Conservation (phyloP, 2,888 invertebrate species). For the Gari tellinella region DNA sequence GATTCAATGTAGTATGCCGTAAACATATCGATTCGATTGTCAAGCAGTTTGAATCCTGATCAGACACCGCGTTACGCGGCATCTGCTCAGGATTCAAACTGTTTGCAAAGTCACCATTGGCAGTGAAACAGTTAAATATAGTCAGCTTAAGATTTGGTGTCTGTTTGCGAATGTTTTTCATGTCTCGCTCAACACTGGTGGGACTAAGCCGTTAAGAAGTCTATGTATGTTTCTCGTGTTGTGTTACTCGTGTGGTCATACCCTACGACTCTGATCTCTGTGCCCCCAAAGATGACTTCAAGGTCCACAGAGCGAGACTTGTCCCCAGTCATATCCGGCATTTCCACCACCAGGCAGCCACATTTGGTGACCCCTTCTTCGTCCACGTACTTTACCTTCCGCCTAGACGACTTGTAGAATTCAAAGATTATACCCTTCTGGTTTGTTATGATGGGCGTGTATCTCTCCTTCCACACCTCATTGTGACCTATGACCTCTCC, state of each 20-base stretch:
- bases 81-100: too few species aligned
- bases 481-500: conserved; percentile 80
- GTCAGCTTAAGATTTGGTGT: too few species aligned
- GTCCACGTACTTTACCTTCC: conserved; percentile 76
- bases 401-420: conserved; percentile 75
- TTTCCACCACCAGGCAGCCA: conserved; percentile 78
- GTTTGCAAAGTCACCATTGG: too few species aligned
- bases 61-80: too few species aligned
- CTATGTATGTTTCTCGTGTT: conserved; percentile 76
- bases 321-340: conserved; percentile 80
- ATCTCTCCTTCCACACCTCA: conserved; percentile 80
- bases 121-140: too few species aligned
- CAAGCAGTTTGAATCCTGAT: too few species aligned
- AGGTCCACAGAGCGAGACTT: conserved; percentile 78
- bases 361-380: conserved; percentile 79
- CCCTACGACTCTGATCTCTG: conserved; percentile 79
- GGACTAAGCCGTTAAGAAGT: conserved; percentile 68
- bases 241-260: conserved; percentile 79
- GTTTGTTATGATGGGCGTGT: conserved; percentile 80
- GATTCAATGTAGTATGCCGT: too few species aligned
- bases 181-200: neutral
- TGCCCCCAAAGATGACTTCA: conserved; percentile 80
- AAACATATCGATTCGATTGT: too few species aligned
- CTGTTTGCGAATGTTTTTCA: too few species aligned
- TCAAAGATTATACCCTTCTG: conserved; percentile 81